Evolutionary conservation across 2,113 vertebrate species (phyloP), one percentile per base, ranked within the genome.

Genomic region (Perca fluviatilis): DNA sequence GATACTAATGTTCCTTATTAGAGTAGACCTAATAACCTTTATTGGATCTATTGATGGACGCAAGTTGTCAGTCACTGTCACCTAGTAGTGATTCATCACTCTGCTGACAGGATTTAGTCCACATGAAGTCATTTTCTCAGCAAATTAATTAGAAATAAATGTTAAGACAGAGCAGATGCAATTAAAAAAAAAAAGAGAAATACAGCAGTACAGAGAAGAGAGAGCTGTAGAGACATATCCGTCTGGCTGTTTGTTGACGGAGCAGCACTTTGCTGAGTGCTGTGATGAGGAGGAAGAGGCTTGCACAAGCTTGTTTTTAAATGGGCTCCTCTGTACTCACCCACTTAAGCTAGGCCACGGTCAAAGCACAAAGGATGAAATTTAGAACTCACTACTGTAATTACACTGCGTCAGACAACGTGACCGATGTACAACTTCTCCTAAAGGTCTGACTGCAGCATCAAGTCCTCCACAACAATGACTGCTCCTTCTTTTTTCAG

Each of bases 201-300:
- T 16, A 53, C 0, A 63, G 11, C 33, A 68, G 25, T 2, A 12
- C 10, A 57, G 27, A 65, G 53, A 73, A 19, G 50, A 54, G 5
- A 13, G 15, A 57, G 43, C 49, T 6, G 5, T 21, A 57, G 51
- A 46, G 47, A 36, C 19, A 82, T 77, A 82, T 91, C 79, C n/a
- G 12, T 68, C 76, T 62, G 12, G 71, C 74, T 62, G 64, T 47
- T 27, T 62, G 64, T 47, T 27, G 82, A 80, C 40, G 18, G 63
- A 64, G 84, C 74, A 77, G 88, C 88, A 89, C 88, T 91, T 86
- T 94, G 92, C 94, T 94, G 92, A 94, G 89, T 91, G 84, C 66
- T 78, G 87, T 65, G 62, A 80, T 79, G 72, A 72, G 57, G 62
- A 85, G 72, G 93, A 89, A 84, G 90, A 92, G 56, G 88, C 86